Base-by-base conservation (phyloP, 2,113 vertebrate species). In the Tenrec ecaudatus region DNA sequence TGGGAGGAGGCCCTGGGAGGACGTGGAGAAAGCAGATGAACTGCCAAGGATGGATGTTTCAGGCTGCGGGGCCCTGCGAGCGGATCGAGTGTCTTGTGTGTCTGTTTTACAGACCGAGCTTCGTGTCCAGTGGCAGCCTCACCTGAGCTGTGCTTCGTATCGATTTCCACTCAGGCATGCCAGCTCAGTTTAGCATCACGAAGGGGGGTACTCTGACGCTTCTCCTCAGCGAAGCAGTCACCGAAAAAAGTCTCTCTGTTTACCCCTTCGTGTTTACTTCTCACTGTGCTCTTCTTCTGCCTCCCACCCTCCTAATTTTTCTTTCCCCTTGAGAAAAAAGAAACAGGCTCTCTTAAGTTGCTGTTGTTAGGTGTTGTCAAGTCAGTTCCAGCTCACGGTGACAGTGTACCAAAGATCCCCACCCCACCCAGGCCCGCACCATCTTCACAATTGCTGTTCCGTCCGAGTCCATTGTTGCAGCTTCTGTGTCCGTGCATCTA, bases 41-140 rank as follows among this genome's bases (percentile, higher is more conserved):
- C 98, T 98, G 97, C 98, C 98, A 98, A 98, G 98, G 98, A 98
- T 98, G 98, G 98, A 98, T 99, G 98, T 99, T 98, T 53, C 47
- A 98, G 98, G 98, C 98, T 99, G 98, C 98, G 97, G 97, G 98
- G 97, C 98, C 98, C 98, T 98, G 82, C 92, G 98, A 98, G 98
- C 98, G 97, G 97, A 98, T 98, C 97, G 85, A 97, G 97, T 98
- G 97, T 98, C 98, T 98, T 97, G 98, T 97, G 97, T 98, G 97
- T 98, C 98, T 98, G 89, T 98, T 99, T 98, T 98, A 98, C 97
- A 98, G 98, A 98, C 94, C 80, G 96, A 97, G 96, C 98, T 98
- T 98, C 98, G 96, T 98, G 97, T 97, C 98, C 98, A 97, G 98
- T 98, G 98, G 98, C 98, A 98, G 98, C 96, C 97, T 98, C 71